Evolutionary conservation across 2,888 invertebrate genomes (phyloP), one percentile per base, ranked within the genome.

Genomic region (Tholera decimalis): DNA sequence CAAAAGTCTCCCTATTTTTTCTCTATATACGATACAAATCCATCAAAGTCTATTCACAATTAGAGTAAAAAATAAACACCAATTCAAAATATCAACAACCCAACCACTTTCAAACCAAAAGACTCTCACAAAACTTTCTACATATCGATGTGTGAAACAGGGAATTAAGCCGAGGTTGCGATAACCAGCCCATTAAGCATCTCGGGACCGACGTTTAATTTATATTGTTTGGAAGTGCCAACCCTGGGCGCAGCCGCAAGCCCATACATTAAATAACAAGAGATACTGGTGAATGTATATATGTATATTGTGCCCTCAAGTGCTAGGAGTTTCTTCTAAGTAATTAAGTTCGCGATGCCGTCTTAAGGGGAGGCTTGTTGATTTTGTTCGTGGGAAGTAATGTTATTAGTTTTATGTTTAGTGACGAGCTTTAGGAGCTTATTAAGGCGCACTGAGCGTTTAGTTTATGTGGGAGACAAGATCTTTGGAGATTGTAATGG

Each of bases 341-440:
- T 84, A 84, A 84, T 84, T 79, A 83, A 84, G 78, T 78, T 80
- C 69, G 67, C 73, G 77, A 68, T 72, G 70, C 56, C 51, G 30
- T 55, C 74, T 79, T 84, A 77, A 77, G 77, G 75, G 50, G 47
- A 53, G 63, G 65, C 49, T 62, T 65, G 76, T 75, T 75, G 74
- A 33, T 60, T 61, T 56, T 55, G 37, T 55, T 47, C 2, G 59
- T 44, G 47, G 51, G 30, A 39, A 76, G 49, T 54, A 69, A 75
- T 69, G 49, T 60, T 70, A 53, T 73, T 70, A 73, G 47, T 66
- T 70, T 56, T 56, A 69, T 65, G 65, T 69, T 64, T 41, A 64
- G 26, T 73, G 44, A 37, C 22, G 7, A 50, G 49, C 26, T 55
- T 54, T 30, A 22, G 22, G 24, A 3, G 64, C 30, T 64, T 63